These are phyloP conservation scores for Scaptomyza hsui DNA, from an alignment of 1,140 invertebrate genomes.

Conservation along the genomic window DNA sequence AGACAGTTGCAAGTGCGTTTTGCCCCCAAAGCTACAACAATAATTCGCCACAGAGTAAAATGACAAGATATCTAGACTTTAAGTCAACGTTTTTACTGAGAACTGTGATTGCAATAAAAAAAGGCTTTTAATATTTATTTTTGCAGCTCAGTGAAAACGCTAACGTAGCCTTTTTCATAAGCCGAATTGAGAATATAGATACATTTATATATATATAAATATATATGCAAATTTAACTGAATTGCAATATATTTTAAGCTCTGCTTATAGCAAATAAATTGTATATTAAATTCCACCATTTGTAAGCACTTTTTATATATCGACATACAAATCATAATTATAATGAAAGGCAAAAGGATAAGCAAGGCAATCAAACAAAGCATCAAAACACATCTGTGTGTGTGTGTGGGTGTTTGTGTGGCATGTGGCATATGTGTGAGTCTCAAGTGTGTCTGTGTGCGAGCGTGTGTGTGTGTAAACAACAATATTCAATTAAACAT, in stretches of 20 bases:
- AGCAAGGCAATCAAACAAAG: constrained; percentile 10
- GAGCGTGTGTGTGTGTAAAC: constrained; percentile 26
- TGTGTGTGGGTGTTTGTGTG: constrained; percentile 7
- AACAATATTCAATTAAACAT: constrained; percentile 63
- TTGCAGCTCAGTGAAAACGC: no score
- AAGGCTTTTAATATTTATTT: no score
- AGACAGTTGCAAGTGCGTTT: constrained; percentile 7
- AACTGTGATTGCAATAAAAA: no score
- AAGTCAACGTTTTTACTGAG: not conserved
- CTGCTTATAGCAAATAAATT: no score
- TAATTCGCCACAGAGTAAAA: constrained; percentile 11
- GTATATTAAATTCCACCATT: no score
- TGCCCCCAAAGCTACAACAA: not conserved
- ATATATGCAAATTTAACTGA: no score
- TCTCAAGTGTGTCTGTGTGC: not conserved
- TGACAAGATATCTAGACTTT: not conserved
- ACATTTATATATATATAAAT: no score
- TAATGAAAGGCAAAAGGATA: not conserved
- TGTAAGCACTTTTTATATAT: no score
- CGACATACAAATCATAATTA: no score
- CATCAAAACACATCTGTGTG: constrained; percentile 24
- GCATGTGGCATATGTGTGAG: not conserved
- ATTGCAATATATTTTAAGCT: no score
- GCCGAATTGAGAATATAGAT: no score
- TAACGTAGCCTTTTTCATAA: no score